Evolutionary conservation across 92 coral and sea anemone species (phyloP), one percentile per base, ranked within the genome.

Genomic region (Heteractis magnifica): DNA sequence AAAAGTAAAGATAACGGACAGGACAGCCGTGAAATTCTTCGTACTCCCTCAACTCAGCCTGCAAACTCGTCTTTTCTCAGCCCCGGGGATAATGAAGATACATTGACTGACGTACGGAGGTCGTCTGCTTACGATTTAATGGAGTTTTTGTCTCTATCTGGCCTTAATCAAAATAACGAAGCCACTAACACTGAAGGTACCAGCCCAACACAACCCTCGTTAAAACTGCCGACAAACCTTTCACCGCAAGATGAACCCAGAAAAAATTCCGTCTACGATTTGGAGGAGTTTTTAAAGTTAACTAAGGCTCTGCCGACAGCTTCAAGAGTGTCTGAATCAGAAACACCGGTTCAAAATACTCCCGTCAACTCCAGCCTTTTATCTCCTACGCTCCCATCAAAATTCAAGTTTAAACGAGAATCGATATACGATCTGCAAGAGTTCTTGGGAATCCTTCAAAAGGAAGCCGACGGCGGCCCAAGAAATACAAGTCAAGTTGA

Each of bases 121-220:
- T 51, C 93, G 2, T 93, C 97, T 11, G 88, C 83, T 14, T 93
- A 93, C 50, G 93, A 93, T 65, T 84, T 93, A 10, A 82, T 89
- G 84, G 94, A 93, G 87, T 93, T 93, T 59, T 76, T 93, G 65
- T 90, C 97, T 4, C 86, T 90, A 55, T 75, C 82, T 64, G 83
- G 88, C 44, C 44, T 34, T 34, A 26, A 26, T 68, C 83, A 85
- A 78, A 85, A 8, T 21, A 77, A 49, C 56, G 86, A 84, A 77
- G 19, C 15, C 12, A 15, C 41, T 55, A 76, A 20, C 49, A 44
- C 60, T 34, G 74, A 50, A 16, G 15, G 15, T 49, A 53, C 59
- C 14, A 15, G n/a, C 70, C 70, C 5, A 23, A 18, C 21, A 72
- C n/a, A 51, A 65, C 71, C 78, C 11, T 3, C 34, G 77, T 4